Conservation (phyloP, 1,140 invertebrate genomes). For the Temnothorax longispinosus region DNA sequence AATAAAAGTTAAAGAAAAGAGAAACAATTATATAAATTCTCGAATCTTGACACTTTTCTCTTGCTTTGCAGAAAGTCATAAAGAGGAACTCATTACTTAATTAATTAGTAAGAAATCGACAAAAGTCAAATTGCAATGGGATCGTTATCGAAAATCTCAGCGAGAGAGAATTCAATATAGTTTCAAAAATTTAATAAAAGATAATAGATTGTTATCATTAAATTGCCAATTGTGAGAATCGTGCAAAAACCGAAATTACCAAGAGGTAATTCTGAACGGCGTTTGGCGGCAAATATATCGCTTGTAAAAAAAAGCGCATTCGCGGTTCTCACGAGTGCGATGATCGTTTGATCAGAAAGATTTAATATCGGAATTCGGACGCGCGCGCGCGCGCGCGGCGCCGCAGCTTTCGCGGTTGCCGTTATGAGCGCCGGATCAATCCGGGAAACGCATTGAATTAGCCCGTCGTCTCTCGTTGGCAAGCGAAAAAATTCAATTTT, state of each 20-base stretch:
- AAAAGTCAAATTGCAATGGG: background rate
- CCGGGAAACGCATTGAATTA: constrained; percentile 50
- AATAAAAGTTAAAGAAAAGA: background rate
- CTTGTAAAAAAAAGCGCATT: background rate
- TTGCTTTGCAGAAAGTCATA: background rate
- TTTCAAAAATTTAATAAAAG: background rate
- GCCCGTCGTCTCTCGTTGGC: constrained; percentile 31
- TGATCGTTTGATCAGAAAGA: constrained; percentile 27
- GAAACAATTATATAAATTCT: background rate
- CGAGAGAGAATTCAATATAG: background rate
- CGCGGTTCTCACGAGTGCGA: background rate
- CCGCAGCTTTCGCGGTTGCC: background rate
- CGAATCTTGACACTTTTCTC: background rate
- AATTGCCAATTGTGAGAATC: background rate
- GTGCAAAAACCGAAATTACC: background rate
- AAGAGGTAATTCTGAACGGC: background rate
- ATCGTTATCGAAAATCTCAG: background rate
- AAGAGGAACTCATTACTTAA: background rate
- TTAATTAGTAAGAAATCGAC: background rate
- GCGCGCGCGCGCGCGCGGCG: background rate
- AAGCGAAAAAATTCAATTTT: constrained; percentile 56
- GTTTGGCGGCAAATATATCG: background rate
- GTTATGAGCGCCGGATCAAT: constrained; percentile 43
- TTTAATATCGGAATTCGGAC: constrained; percentile 54
- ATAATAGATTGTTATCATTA: background rate